Base-by-base conservation (phyloP, 2,113 vertebrate genomes). In the Anseranas semipalmata region DNA sequence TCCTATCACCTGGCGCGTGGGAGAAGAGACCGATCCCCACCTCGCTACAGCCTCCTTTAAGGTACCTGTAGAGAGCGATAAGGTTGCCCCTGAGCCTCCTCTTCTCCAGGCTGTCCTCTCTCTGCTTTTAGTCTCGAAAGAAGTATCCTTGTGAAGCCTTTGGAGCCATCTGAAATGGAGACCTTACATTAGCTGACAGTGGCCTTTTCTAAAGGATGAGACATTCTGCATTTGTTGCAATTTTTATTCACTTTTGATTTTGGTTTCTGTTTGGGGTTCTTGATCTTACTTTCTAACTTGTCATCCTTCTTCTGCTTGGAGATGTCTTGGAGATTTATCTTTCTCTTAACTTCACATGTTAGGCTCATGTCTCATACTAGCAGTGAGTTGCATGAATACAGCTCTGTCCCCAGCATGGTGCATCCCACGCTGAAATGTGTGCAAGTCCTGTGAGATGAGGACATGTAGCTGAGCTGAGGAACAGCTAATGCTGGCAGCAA, bases 211-310 rank as follows among this genome's bases (percentile, higher is more conserved):
- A 71, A 85, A 89, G 73, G 77, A 92, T 74, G 35, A 86, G 30
- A 63, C 12, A 4, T 72, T 84, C 82, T 86, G 56, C 92, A 58
- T 68, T 84, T 46, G 35, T 86, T 89, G 70, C 58, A 35, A 62
- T 46, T 75, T 89, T 93, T 71, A 89, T 87, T 95, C 70, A 85
- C 86, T 92, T 96, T 17, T 85, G 77, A 70, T 87, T 95, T 93
- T 93, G 89, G 67, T 96, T 96, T 93, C 94, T 85, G 92, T 92
- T 89, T 89, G 80, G 41, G 86, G 84, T 93, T 95, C 94, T 94
- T 85, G 66, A 52, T 81, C 86, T 96, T 91, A 66, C 83, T 95
- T 95, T 93, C 35, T 1, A 16, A 65, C 76, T 94, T 90, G 76
- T 65, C 73, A 78, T 85, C 92, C 55, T 93, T 19, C 52, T 92